Evolutionary conservation across 1,140 invertebrate species (phyloP), one percentile per base, ranked within the genome.

Genomic region (Drosophila nigrodunni): DNA sequence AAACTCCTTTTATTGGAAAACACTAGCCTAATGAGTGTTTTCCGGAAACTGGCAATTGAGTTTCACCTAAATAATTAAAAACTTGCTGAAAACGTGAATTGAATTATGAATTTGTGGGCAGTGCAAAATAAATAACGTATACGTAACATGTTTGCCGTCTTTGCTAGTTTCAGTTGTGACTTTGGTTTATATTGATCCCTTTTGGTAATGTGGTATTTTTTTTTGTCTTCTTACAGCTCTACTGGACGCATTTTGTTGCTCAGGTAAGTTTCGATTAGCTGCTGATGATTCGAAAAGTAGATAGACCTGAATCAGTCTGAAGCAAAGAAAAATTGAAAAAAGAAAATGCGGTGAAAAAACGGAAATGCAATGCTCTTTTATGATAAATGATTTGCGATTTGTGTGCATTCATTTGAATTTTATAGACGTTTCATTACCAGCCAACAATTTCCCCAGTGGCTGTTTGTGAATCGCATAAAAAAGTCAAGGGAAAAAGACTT

Each of bases 351-450:
- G 57, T 43, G 18, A 34, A 66, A 54, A 57, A 37, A 15, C 46
- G 44, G 8, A 30, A 39, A 50, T 15, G 43, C 37, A 74, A 44
- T 77, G 82, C 55, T 76, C 82, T 86, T 86, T 81, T 86, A 86
- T 86, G 82, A 81, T 80, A 86, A 86, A 86, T 86, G 82, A 86
- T 86, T 86, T 81, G 82, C 78, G 82, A 86, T 86, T 86, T 86
- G 82, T 86, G 82, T 86, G 82, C 82, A 86, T 86, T 86, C 82
- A 82, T 78, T 83, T 81, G 82, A 78, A 82, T 86, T 86, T 86
- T 86, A 86, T 86, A 76, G 82, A 86, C 82, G 82, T 86, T 86
- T 86, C 82, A 86, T 86, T 81, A 81, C 71, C 81, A 74, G 81
- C 61, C 79, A 70, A 66, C 74, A 69, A 77, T 68, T 74, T 68